Conservation (phyloP, 2,113 vertebrate species). For the Poicephalus meyeri region DNA sequence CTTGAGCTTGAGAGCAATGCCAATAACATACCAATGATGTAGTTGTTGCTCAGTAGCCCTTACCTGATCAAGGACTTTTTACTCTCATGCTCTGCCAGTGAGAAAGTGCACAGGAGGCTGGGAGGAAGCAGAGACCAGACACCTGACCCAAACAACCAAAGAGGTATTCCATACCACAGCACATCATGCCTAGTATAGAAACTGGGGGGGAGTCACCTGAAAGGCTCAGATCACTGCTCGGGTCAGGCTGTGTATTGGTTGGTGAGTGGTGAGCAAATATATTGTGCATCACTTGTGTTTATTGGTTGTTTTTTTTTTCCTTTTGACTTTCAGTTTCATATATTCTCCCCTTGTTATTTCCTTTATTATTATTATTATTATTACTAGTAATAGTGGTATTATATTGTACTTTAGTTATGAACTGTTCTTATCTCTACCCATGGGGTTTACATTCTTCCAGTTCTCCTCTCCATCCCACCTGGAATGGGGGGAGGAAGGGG, state of each 20-base stretch:
- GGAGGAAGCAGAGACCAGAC: background rate
- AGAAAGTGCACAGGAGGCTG: background rate
- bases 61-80: background rate
- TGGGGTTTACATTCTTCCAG: background rate
- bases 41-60: background rate
- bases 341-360: background rate
- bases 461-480: background rate
- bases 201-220: background rate
- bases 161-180: background rate
- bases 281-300: background rate
- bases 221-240: background rate
- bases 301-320: background rate
- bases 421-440: background rate
- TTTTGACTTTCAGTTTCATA: background rate
- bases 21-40: background rate
- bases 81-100: background rate
- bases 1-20: background rate
- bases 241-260: background rate
- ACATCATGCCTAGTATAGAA: background rate
- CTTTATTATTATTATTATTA: background rate
- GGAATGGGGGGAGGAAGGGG: no score
- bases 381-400: background rate
- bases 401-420: background rate
- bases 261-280: background rate
- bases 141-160: background rate